phyloP scores from a whole-genome alignment of 2,797 vertebrate species.

The Pseudochromis fuscus region DNA sequence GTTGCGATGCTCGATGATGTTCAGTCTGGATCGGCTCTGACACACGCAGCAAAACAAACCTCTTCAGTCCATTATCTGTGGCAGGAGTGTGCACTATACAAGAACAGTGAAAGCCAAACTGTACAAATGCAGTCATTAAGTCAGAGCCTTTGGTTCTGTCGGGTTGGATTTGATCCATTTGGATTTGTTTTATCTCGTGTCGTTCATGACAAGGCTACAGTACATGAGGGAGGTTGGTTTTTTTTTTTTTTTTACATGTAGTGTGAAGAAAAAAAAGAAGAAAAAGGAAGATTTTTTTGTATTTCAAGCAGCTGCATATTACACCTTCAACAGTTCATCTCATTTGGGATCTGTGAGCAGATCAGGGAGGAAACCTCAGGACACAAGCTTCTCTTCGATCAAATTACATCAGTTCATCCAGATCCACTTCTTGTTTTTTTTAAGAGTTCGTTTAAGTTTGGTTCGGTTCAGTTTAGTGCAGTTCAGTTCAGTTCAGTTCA shows the following conservation, averaged over 20 bases:
- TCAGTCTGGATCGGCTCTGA: slow-evolving; percentile 30
- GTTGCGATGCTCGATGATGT: slow-evolving; percentile 20
- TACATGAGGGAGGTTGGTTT: slow-evolving; percentile 11
- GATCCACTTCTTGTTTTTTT: slow-evolving; percentile 41
- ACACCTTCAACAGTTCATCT: slow-evolving; percentile 42
- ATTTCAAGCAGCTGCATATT: slow-evolving; percentile 41
- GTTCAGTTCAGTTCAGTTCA: slow-evolving; percentile 43
- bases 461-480: slow-evolving; percentile 64
- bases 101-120: slow-evolving; percentile 49
- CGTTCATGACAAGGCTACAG: slow-evolving; percentile 59
- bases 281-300: slow-evolving; percentile 50
- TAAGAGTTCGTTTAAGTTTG: slow-evolving; percentile 58
- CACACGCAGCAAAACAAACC: slow-evolving; percentile 34
- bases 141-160: slow-evolving; percentile 76
- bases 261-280: slow-evolving; percentile 55
- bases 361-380: slow-evolving; percentile 40
- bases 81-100: slow-evolving; percentile 38
- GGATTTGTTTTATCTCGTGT: slow-evolving; percentile 46
- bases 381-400: slow-evolving; percentile 44
- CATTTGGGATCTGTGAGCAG: slow-evolving; percentile 49
- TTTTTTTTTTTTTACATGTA: slow-evolving; percentile 48
- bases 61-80: slow-evolving; percentile 32
- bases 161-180: slow-evolving; percentile 42
- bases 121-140: slow-evolving; percentile 43
- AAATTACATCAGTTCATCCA: slow-evolving; percentile 51